phyloP scores from a whole-genome alignment of 1,140 invertebrate genomes.

The Dendrolimus punctatus region DNA sequence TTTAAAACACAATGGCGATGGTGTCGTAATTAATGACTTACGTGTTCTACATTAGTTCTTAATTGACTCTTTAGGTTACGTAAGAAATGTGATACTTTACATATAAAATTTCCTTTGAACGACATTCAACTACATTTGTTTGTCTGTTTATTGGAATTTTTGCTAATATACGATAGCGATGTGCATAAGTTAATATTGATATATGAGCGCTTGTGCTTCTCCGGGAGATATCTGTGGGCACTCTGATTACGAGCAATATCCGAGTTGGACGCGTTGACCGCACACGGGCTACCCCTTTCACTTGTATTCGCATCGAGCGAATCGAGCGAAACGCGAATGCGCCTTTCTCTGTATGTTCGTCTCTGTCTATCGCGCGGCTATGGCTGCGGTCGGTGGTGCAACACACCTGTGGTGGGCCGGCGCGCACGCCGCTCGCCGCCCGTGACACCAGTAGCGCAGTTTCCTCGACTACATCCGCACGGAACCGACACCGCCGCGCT shows the following conservation, averaged over 20 bases:
- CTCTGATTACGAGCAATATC: conserved; percentile 27
- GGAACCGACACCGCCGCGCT: conserved; percentile 48
- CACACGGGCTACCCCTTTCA: conserved; percentile 62
- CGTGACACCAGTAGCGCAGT: conserved; percentile 54
- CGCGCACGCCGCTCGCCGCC: conserved; percentile 34
- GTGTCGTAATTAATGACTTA: conserved; percentile 15
- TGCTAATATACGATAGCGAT: too few relatives aligned
- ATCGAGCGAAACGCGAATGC: conserved; percentile 50
- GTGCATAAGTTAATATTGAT: too few relatives aligned
- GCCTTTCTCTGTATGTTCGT: conserved; percentile 61
- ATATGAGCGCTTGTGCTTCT: not conserved
- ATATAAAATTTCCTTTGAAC: too few relatives aligned
- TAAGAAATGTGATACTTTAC: not conserved
- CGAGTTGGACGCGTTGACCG: conserved; percentile 37
- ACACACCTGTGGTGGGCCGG: conserved; percentile 41
- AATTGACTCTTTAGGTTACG: conserved; percentile 9
- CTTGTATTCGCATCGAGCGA: conserved; percentile 56
- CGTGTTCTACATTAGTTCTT: conserved; percentile 16
- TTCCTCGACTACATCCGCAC: conserved; percentile 57
- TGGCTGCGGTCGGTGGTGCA: conserved; percentile 15
- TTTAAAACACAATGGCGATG: conserved; percentile 15
- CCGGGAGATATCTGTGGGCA: conserved; percentile 31
- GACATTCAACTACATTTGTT: too few relatives aligned
- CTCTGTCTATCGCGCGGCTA: conserved; percentile 48
- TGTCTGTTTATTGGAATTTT: too few relatives aligned